These are phyloP conservation scores for Forficula auricularia DNA, from an alignment of 1,140 invertebrate species.

Conservation along the genomic window DNA sequence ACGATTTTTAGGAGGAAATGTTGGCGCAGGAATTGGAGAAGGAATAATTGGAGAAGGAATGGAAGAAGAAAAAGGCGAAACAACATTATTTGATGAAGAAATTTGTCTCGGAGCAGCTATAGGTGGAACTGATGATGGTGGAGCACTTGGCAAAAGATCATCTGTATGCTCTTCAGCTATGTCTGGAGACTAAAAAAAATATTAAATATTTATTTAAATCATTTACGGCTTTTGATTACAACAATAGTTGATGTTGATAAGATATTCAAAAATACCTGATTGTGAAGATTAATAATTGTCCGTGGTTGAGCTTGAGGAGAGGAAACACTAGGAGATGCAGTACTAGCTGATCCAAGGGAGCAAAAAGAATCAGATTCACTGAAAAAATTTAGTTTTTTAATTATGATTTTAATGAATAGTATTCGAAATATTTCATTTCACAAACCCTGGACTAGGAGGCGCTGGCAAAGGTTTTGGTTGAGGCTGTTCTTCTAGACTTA, in stretches of 20 bases:
- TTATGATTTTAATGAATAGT: too few species aligned
- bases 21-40: conserved; percentile 14
- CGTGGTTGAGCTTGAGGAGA: too few species aligned
- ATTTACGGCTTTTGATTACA: too few species aligned
- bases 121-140: background rate
- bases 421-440: too few species aligned
- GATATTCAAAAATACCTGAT: too few species aligned
- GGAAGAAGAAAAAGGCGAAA: conserved; percentile 6
- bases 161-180: background rate
- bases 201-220: too few species aligned
- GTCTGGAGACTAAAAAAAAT: too few species aligned
- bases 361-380: conserved; percentile 13
- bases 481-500: background rate
- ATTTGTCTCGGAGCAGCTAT: background rate
- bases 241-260: too few species aligned
- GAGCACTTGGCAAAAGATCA: background rate
- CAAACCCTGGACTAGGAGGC: conserved; percentile 2
- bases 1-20: conserved; percentile 7
- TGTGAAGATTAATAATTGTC: too few species aligned
- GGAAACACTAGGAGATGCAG: conserved; percentile 6
- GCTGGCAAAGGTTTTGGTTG: conserved; percentile 7
- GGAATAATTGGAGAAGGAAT: conserved; percentile 10
- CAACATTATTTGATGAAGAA: conserved; percentile 3
- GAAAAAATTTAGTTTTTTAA: conserved; percentile 2
- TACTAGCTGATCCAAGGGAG: conserved; percentile 15